Evolutionary conservation across 1,140 invertebrate species (phyloP), one percentile per base, ranked within the genome.

Genomic region (Tetraneura akinire): DNA sequence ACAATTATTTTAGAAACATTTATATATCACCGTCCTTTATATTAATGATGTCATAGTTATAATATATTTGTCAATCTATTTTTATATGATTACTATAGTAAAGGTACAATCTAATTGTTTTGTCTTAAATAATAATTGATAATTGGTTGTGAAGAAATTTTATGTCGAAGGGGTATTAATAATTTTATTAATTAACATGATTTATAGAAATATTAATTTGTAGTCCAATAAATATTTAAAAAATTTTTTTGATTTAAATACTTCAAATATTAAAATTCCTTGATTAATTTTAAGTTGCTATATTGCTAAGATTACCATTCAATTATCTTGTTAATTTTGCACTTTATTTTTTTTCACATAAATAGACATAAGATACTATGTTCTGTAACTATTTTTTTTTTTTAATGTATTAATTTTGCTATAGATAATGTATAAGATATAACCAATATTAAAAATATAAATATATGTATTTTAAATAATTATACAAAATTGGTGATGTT

Each of bases 81-180:
- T 51, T 71, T 71, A 10, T 71, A 71, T 51, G 66, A 70, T 49
- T 70, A 49, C 42, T 70, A 49, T 29, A 70, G 49, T 49, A 16
- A 51, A 71, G 68, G 16, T 29, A 32, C 23, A 71, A 51, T 51
- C 0, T 70, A 70, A 71, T 26, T 14, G 1, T 26, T n/a, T 32
- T 51, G n/a, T 26, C 68, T 10, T 71, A 29, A 49, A 71, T 51
- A 51, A 11, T 3, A 51, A 71, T 45, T 71, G 26, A 51, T 51
- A 26, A 14, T 49, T 71, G 68, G 68, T 71, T 71, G 68, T 71
- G 68, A 71, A 71, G 66, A 51, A 71, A 71, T 49, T 32, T 26
- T 49, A 71, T 51, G 9, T 51, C 26, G 45, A 71, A 49, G 26
- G 23, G 68, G 47, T 71, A 71, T 71, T 71, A 51, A 71, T 71